Base-by-base conservation (phyloP, 2,888 invertebrate species). In the Lasioglossum lativentre region DNA sequence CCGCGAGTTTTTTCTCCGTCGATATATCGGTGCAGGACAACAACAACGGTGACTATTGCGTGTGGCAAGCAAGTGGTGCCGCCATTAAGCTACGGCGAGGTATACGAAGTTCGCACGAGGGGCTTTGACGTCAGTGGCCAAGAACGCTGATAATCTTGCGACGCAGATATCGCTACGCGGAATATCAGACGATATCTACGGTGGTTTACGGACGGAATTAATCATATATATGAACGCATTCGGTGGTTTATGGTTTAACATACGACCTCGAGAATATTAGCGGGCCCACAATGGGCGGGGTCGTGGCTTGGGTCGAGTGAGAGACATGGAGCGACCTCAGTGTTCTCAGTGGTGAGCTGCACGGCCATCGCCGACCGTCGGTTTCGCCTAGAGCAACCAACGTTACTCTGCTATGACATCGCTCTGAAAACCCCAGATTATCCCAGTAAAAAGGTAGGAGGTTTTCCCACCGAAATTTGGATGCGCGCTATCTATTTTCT, bases 241-340 rank as follows among this genome's bases (percentile, higher is more conserved):
- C 40, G 42, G 86, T 86, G 86, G 75, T 86, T 86, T 82, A 85
- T 78, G 82, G 82, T 82, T 86, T 75, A 80, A 85, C 34, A 81
- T 79, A 80, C 78, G 56, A 40, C 78, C 78, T 80, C 40, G 71
- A 78, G 56, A 78, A 76, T 73, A 72, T 80, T 66, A 23, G 76
- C 56, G 78, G 81, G 78, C 78, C 78, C 76, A 52, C 80, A 78
- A 86, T 86, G 80, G 90, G 90, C 85, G 90, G 89, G 91, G 91
- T 90, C 91, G 89, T 83, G 78, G 71, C 82, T 78, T 86, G 75
- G 89, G 66, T 87, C 84, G 83, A 87, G 88, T 86, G 89, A 90
- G 89, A 90, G 90, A 92, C 90, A 90, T 90, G 90, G 88, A 92
- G 92, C 93, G 93, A 93, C 92, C 93, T 91, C 92, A 91, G 93